Evolutionary conservation across 2,888 invertebrate genomes (phyloP), one percentile per base, ranked within the genome.

Genomic region (Cryptocephalus primarius): DNA sequence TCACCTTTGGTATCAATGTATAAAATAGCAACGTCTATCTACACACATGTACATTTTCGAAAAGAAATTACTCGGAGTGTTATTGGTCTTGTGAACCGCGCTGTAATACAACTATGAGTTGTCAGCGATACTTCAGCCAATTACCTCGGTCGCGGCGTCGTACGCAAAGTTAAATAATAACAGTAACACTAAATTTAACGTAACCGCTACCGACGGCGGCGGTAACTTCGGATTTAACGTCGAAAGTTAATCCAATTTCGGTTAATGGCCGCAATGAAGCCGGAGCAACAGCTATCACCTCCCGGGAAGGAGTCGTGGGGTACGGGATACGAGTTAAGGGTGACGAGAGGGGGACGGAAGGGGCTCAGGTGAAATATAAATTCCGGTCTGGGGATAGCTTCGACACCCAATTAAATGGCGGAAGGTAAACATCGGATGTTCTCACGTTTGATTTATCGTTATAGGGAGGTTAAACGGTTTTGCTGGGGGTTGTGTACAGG

Each of bases 191-290:
- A 43, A 47, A 46, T 50, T 48, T 42, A 45, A 46, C 45, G 46
- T 46, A 36, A n/a, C 42, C 34, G 45, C 11, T 22, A 22, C 22
- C 22, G 22, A 12, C 34, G 32, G 44, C 34, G 45, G 39, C 41
- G 42, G 43, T 46, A 42, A 49, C 46, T 49, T 34, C 39, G 22
- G 12, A 34, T 41, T 39, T 49, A 42, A 49, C 38, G 49, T 42
- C 46, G 33, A 52, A 50, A 49, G 48, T 51, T 48, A 52, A 52
- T 52, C 47, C 49, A 52, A 45, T 49, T 47, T 44, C 39, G 47
- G 46, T 44, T 50, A 52, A 51, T 51, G 42, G 45, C 46, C 45
- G 22, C 22, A 22, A 22, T 22, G 22, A 40, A 40, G 40, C 47
- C 38, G 36, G 13, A 47, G 42, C 46, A 40, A 40, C 45, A 44